Conservation (phyloP, 2,113 vertebrate genomes). For the Dipodomys spectabilis region DNA sequence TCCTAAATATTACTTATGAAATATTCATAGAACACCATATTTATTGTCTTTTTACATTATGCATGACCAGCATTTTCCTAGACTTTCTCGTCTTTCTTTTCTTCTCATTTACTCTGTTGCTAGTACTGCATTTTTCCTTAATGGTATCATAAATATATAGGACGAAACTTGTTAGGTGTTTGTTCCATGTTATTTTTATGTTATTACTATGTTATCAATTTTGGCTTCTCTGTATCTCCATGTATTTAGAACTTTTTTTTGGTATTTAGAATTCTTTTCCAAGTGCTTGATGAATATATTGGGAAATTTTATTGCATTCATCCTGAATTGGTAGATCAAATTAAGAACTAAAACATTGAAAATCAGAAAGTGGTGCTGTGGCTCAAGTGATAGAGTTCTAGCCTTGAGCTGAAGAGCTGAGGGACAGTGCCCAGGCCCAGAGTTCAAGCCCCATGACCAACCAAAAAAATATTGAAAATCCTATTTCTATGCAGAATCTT, state of each 20-base stretch:
- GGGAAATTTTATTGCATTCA: background rate
- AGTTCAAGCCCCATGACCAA: too few species aligned
- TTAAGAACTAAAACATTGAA: background rate
- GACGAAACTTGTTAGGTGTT: background rate
- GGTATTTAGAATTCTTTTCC: background rate
- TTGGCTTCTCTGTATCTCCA: constrained; percentile 25
- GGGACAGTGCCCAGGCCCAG: too few species aligned
- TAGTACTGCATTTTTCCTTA: background rate
- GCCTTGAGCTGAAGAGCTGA: too few species aligned
- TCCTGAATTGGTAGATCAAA: background rate
- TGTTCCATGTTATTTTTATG: constrained; percentile 20
- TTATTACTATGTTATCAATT: background rate
- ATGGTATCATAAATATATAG: background rate
- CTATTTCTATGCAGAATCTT: background rate
- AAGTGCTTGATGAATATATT: background rate
- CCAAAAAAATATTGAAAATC: background rate
- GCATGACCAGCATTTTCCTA: background rate
- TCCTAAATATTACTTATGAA: background rate
- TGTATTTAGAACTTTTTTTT: background rate
- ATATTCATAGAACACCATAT: background rate
- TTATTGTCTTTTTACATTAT: background rate
- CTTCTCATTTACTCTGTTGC: background rate
- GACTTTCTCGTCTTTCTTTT: background rate
- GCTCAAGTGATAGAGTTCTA: too few species aligned
- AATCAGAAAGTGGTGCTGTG: background rate